Percentiles rank a stretch among this genome's conserved stretches.
These are phyloP conservation scores for Cydia splendana DNA, from an alignment of 1,140 invertebrate genomes.

Conservation along the genomic window DNA sequence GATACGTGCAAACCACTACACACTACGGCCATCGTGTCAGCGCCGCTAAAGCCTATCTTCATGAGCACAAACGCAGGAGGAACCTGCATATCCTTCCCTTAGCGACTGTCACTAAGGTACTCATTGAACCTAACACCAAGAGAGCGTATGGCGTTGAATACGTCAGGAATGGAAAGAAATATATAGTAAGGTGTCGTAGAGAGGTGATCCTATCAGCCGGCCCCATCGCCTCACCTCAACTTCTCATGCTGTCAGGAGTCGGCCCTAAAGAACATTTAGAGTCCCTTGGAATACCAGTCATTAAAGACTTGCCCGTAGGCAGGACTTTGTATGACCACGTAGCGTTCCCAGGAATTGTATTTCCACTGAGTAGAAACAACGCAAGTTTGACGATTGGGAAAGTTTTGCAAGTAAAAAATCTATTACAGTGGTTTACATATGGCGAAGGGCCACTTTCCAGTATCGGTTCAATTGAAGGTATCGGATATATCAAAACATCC, in stretches of 20 bases:
- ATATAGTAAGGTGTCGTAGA: slow-evolving; percentile 80
- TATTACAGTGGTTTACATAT: slow-evolving; percentile 79
- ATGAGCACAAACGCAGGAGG: slow-evolving; percentile 80
- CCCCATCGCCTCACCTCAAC: slow-evolving; percentile 88
- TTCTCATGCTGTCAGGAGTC: slow-evolving; percentile 90
- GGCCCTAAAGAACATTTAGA: slow-evolving; percentile 86
- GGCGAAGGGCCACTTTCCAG: slow-evolving; percentile 78
- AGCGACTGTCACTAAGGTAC: slow-evolving; percentile 82
- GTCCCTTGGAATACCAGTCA: slow-evolving; percentile 83
- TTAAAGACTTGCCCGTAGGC: slow-evolving; percentile 86
- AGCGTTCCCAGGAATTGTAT: slow-evolving; percentile 83
- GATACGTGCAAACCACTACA: slow-evolving; percentile 84
- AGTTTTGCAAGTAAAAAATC: slow-evolving; percentile 76
- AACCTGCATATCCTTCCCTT: slow-evolving; percentile 85
- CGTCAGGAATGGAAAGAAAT: slow-evolving; percentile 70
- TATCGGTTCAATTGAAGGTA: slow-evolving; percentile 78
- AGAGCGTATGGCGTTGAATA: slow-evolving; percentile 85
- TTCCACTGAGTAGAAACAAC: slow-evolving; percentile 79
- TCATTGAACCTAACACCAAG: slow-evolving; percentile 82
- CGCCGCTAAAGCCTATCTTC: slow-evolving; percentile 81
- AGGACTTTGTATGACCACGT: slow-evolving; percentile 88
- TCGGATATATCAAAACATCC: slow-evolving; percentile 81
- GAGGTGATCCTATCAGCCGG: slow-evolving; percentile 88
- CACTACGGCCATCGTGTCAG: slow-evolving; percentile 79
- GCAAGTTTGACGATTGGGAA: slow-evolving; percentile 75